Base-by-base conservation (phyloP, 2,888 invertebrate genomes). In the Hedychridium roseum region DNA sequence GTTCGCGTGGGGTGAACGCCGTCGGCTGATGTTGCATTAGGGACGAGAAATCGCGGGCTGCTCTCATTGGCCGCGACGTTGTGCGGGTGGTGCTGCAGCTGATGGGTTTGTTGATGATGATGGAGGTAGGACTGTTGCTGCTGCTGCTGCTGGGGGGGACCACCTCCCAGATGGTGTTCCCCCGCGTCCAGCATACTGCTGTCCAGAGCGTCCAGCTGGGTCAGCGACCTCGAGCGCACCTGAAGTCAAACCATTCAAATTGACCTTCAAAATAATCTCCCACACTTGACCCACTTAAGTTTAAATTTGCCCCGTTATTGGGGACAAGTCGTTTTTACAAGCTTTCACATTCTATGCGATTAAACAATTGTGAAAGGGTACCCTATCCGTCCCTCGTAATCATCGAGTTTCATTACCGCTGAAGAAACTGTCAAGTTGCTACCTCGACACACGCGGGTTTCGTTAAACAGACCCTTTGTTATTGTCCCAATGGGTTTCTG, bases 211-310 rank as follows among this genome's bases (percentile, higher is more conserved):
- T 88, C 88, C 76, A 89, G 82, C 76, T 88, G 88, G 60, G 87
- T 88, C 71, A 89, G 81, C 76, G 88, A 88, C 75, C 88, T 84
- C 55, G 88, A 88, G 73, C 88, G 88, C 68, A 88, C 84, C 89
- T 89, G 81, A 9, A 61, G 64, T 35, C 46, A 35, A 14, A 35
- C 3, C 32, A 32, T 11, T 27, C 27, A 4, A 27, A 27, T 27
- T 4, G 12, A 27, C 9, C 9, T 9, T 23, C 23, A 6, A 23
- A 4, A 23, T 23, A n/a, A n/a, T n/a, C n/a, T n/a, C n/a, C n/a
- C n/a, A n/a, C n/a, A n/a, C n/a, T n/a, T n/a, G n/a, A n/a, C n/a
- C n/a, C n/a, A n/a, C n/a, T n/a, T n/a, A n/a, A n/a, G n/a, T n/a
- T n/a, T n/a, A n/a, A n/a, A n/a, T n/a, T n/a, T n/a, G n/a, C n/a